phyloP scores from a whole-genome alignment of 2,888 invertebrate genomes.

The Eupithecia subfuscata region DNA sequence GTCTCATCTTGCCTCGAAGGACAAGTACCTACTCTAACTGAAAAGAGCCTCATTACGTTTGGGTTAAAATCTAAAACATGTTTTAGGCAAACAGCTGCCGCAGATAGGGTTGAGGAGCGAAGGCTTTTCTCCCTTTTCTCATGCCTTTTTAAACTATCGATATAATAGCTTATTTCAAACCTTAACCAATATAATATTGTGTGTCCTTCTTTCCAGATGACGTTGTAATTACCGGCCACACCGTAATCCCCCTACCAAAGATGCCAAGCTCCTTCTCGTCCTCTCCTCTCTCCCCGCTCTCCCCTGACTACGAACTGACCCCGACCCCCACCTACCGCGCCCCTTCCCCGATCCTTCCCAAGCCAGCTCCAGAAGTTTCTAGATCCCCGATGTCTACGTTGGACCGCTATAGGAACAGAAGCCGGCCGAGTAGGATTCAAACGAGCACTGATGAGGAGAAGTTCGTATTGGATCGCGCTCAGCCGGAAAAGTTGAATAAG shows the following conservation, averaged over 20 bases:
- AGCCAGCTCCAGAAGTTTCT: constrained; percentile 58
- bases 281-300: constrained; percentile 68
- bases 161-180: no score
- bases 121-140: no score
- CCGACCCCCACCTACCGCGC: constrained; percentile 66
- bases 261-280: constrained; percentile 82
- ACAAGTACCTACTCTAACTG: no score
- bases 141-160: no score
- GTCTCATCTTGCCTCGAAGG: no score
- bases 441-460: constrained; percentile 85
- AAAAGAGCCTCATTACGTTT: no score
- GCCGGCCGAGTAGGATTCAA: constrained; percentile 71
- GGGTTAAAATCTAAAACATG: no score
- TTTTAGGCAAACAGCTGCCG: no score
- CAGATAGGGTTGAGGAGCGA: no score
- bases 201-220: constrained; percentile 73
- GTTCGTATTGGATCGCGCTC: constrained; percentile 87
- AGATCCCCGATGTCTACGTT: constrained; percentile 77
- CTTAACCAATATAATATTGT: not conserved
- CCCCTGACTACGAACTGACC: constrained; percentile 67
- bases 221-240: constrained; percentile 85
- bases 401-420: constrained; percentile 76
- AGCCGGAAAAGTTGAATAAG: constrained; percentile 82
- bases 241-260: constrained; percentile 86
- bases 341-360: constrained; percentile 69